Base-by-base conservation (phyloP, 2,888 invertebrate genomes). In the Ecliptopera silaceata region DNA sequence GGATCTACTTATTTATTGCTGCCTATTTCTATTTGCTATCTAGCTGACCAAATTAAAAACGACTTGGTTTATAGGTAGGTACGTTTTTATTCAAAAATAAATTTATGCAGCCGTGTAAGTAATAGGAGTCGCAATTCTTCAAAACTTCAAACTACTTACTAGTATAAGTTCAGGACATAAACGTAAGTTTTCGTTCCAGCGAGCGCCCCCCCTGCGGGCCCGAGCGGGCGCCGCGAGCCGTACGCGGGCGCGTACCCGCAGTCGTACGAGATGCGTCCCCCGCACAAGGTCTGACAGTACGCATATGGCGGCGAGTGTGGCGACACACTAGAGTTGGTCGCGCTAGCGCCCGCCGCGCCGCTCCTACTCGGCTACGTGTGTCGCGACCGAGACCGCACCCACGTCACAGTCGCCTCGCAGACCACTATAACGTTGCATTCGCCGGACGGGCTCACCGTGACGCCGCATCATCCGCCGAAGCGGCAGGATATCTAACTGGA, bases 191-290 rank as follows among this genome's bases (percentile, higher is more conserved):
- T 34, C 4, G 11, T 62, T 22, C 8, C 72, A 67, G 80, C 79
- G 31, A 82, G 88, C 61, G 92, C 92, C 67, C 86, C 87, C 62
- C 82, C 87, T 55, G 84, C 87, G 55, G 84, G 91, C 18, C 87
- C 92, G 47, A 88, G 88, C 72, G 86, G 86, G 70, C 80, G 82
- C 69, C 88, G 92, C 76, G 94, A 95, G 82, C 90, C 94, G 59
- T 95, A 95, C 88, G 95, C 95, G 64, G 94, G 94, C 72, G 95
- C 95, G 59, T 95, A 95, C 89, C 93, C 94, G 73, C 92, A 93
- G 82, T 92, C 94, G 73, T 94, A 94, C 89, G 95, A 95, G 92
- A 94, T 95, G 95, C 93, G 95, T 63, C 93, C 93, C 57, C 89
- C 93, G 77, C 94, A 95, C 80, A 95, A 95, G 88, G 95, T 88